Percentiles rank a stretch among this genome's conserved stretches.
Conservation (phyloP, 1,140 invertebrate species). For the Schlechtendalia chinensis region DNA sequence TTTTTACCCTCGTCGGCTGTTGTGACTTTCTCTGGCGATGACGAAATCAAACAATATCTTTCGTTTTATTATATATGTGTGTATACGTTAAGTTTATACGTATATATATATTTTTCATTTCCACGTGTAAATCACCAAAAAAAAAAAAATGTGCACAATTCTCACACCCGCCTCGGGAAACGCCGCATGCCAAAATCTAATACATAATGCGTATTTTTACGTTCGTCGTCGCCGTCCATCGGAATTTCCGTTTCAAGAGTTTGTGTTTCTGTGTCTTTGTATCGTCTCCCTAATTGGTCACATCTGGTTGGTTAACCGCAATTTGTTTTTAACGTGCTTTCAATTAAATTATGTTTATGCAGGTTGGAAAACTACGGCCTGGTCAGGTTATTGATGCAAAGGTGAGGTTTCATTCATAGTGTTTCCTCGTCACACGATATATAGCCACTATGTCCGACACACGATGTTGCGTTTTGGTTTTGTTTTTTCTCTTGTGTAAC, state of each 20-base stretch:
- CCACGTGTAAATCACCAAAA: not conserved
- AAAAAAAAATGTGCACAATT: not conserved
- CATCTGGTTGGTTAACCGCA: conserved; percentile 28
- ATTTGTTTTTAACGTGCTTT: conserved; percentile 48
- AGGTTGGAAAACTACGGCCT: conserved; percentile 72
- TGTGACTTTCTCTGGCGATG: conserved; percentile 42
- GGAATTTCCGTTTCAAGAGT: not conserved
- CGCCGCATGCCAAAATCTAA: too few relatives aligned
- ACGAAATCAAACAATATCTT: conserved; percentile 22
- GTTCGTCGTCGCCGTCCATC: conserved; percentile 19
- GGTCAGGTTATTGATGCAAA: conserved; percentile 75
- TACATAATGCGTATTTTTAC: not conserved
- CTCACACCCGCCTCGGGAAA: not conserved
- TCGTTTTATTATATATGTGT: not conserved
- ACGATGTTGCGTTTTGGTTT: conserved; percentile 36
- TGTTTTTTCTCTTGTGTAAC: conserved; percentile 51
- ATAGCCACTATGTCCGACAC: conserved; percentile 65
- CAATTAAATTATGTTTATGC: conserved; percentile 53
- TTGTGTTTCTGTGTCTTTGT: conserved; percentile 48
- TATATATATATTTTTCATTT: too few relatives aligned
- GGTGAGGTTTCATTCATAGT: conserved; percentile 67
- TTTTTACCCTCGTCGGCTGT: conserved; percentile 42
- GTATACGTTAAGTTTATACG: too few relatives aligned
- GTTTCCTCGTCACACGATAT: conserved; percentile 54
- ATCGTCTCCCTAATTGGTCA: conserved; percentile 24